Percentiles rank a stretch among this genome's conserved stretches.
phyloP scores from a whole-genome alignment of 2,888 invertebrate species.

The Dascillus cervinus region DNA sequence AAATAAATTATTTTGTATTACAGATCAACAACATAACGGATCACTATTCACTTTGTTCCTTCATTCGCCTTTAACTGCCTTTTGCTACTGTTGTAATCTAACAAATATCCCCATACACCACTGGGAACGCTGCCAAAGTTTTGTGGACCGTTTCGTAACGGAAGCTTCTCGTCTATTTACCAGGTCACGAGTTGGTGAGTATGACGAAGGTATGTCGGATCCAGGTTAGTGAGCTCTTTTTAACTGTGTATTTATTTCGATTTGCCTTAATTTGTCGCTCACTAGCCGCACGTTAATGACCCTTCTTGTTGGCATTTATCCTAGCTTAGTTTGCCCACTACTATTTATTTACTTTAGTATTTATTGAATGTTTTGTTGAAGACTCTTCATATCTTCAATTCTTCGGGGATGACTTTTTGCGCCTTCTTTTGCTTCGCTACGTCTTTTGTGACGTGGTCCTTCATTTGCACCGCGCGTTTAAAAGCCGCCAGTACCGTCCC shows the following conservation, averaged over 20 bases:
- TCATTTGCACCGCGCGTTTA: conserved; percentile 77
- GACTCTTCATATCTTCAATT: conserved; percentile 72
- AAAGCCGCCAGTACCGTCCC: conserved; percentile 79
- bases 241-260: conserved; percentile 1
- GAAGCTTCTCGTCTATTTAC: conserved; percentile 81
- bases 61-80: conserved; percentile 86
- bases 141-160: conserved; percentile 81
- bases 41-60: conserved; percentile 92
- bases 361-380: conserved; percentile 24
- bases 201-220: conserved; percentile 31
- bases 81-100: conserved; percentile 87
- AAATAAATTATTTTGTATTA: conserved; percentile 24
- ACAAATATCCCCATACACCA: conserved; percentile 74
- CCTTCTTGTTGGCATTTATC: too few species aligned
- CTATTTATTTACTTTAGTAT: too few species aligned
- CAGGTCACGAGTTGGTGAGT: conserved; percentile 72
- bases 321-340: too few species aligned
- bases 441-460: conserved; percentile 90
- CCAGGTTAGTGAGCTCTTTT: conserved; percentile 11
- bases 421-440: conserved; percentile 79
- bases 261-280: too few species aligned
- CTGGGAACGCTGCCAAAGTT: conserved; percentile 86
- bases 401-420: conserved; percentile 91
- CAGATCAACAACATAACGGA: conserved; percentile 79
- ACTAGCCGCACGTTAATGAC: too few species aligned